phyloP scores from a whole-genome alignment of 2,888 invertebrate genomes.

The Drosophila mulleri region DNA sequence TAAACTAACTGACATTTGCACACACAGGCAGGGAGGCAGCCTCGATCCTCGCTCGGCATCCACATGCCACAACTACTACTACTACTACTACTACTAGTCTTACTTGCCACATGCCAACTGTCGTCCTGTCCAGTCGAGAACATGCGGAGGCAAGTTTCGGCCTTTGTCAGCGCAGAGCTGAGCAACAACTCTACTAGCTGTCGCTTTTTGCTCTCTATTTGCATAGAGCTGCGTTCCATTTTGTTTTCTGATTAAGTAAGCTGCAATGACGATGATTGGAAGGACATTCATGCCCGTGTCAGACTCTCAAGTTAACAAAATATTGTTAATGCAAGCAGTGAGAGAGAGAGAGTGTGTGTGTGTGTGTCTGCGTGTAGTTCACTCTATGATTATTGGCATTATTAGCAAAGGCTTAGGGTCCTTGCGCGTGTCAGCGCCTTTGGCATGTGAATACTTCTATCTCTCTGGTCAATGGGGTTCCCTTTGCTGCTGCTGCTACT shows the following conservation, averaged over 20 bases:
- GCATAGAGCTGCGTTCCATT: conserved; percentile 41
- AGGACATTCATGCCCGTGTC: conserved; percentile 18
- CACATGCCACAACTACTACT: conserved; percentile 44
- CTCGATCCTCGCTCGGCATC: conserved; percentile 15
- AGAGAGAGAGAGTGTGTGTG: not conserved
- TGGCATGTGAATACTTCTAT: conserved; percentile 35
- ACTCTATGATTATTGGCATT: conserved; percentile 68
- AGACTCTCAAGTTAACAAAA: conserved; percentile 56
- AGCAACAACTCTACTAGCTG: conserved; percentile 57
- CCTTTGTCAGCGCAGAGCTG: conserved; percentile 55
- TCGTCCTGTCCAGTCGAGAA: conserved; percentile 46
- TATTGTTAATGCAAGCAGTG: conserved; percentile 59
- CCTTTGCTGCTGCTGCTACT: conserved; percentile 4
- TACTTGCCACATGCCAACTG: conserved; percentile 30
- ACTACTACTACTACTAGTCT: conserved; percentile 12
- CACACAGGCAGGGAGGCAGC: conserved; percentile 12
- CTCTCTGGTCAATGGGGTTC: conserved; percentile 12
- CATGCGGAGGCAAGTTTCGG: conserved; percentile 68
- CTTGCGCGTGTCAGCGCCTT: conserved; percentile 70
- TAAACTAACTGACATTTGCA: conserved; percentile 79
- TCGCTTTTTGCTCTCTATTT: conserved; percentile 46
- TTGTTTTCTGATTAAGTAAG: conserved; percentile 41
- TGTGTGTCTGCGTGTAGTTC: conserved; percentile 17
- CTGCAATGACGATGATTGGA: conserved; percentile 54
- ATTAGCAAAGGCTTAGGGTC: conserved; percentile 75